phyloP scores from a whole-genome alignment of 2,797 vertebrate genomes.

The Petrocephalus sullivani region DNA sequence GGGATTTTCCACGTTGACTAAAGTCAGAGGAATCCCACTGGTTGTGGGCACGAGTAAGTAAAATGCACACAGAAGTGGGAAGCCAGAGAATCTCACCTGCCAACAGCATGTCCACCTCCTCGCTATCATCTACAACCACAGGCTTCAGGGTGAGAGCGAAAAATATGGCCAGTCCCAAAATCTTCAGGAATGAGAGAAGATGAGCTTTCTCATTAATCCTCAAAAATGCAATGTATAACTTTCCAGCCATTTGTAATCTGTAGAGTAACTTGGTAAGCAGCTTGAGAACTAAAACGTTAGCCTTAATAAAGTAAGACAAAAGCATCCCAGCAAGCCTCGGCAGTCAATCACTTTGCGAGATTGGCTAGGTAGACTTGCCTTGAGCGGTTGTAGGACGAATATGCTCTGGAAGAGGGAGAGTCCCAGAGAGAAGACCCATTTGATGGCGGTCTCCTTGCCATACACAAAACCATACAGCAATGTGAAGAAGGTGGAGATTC shows the following conservation, averaged over 20 bases:
- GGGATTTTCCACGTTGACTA: not conserved
- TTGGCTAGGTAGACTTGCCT: slow-evolving; percentile 48
- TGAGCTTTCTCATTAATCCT: not conserved
- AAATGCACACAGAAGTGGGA: not conserved
- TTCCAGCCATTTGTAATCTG: not conserved
- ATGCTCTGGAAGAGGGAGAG: slow-evolving; percentile 77
- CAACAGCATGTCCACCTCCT: slow-evolving; percentile 58
- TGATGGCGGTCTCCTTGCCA: slow-evolving; percentile 64
- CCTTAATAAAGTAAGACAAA: not conserved
- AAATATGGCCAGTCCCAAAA: slow-evolving; percentile 68
- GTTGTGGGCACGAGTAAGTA: slow-evolving; percentile 3
- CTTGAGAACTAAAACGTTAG: not conserved
- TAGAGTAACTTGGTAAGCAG: not conserved
- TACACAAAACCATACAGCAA: slow-evolving; percentile 71
- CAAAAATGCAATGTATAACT: not conserved
- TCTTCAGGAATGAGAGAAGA: slow-evolving; percentile 47
- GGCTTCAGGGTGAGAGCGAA: slow-evolving; percentile 72
- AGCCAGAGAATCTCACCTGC: slow-evolving; percentile 48
- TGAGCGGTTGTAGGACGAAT: slow-evolving; percentile 76
- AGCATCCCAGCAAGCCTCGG: not conserved
- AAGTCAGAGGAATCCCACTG: not conserved
- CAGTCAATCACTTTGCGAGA: not conserved
- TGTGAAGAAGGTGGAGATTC: slow-evolving; percentile 71
- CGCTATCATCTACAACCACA: slow-evolving; percentile 62
- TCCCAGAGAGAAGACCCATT: slow-evolving; percentile 72